Evolutionary conservation across 1,140 invertebrate species (phyloP), one percentile per base, ranked within the genome.

Genomic region (Pseudomyrmex concolor): DNA sequence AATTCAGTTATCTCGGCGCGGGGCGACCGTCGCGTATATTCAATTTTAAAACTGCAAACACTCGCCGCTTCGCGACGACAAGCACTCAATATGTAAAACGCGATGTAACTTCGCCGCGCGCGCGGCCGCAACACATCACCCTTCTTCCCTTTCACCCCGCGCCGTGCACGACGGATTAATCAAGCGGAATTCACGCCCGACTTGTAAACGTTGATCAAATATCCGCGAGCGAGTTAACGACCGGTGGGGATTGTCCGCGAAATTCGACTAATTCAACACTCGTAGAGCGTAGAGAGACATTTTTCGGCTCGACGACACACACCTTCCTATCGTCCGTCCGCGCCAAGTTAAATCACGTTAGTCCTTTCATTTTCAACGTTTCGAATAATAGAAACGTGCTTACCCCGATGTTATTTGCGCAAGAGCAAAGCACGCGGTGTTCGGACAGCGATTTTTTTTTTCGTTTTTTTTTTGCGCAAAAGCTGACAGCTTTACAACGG

Each of bases 221-320:
- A 80, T 80, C 76, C 76, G 76, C 55, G 54, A 70, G 76, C 66
- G 66, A 80, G 76, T 80, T 80, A 80, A 80, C 76, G 76, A 80
- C 66, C 86, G 55, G 60, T 7, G 34, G 57, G 80, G 80, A 77
- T 71, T 76, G 66, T 67, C 78, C 71, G 55, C 17, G 71, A 67
- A 86, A 87, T 87, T 86, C 80, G 72, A 86, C 83, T 86, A 86
- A 86, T 84, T 87, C 70, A 54, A 54, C 78, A 51, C 57, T 13
- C 77, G 55, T 55, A 2, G 45, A 45, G 74, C 15, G 70, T 34
- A 34, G 34, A 34, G 34, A 54, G 63, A 50, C 19, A 59, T 80
- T 80, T 80, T 80, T 80, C 66, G 76, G 54, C n/a, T 22, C 59
- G 72, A 34, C 76, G 3, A 34, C 34, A 34, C 34, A 34, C 34